Percentiles rank a stretch among this genome's conserved stretches.
phyloP scores from a whole-genome alignment of 2,113 vertebrate species.

The Stegastes partitus region DNA sequence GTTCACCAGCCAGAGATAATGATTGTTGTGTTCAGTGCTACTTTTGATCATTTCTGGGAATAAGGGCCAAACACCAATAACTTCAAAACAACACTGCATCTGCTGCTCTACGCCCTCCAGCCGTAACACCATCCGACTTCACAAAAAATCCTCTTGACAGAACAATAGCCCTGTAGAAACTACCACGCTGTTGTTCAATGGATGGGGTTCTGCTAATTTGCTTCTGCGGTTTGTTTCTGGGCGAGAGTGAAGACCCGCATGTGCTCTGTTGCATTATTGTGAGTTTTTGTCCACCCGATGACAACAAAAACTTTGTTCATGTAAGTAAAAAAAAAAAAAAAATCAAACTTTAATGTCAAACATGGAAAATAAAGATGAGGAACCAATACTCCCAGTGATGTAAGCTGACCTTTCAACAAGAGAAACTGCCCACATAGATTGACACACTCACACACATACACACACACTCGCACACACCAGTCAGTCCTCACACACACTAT shows the following conservation, averaged over 20 bases:
- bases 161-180: neutral
- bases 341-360: slow-evolving; percentile 36
- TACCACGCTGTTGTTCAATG: slow-evolving; percentile 19
- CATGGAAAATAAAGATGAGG: slow-evolving; percentile 36
- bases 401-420: slow-evolving; percentile 74
- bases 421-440: slow-evolving; percentile 36
- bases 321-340: no score
- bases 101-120: slow-evolving; percentile 14
- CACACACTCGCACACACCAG: slow-evolving; percentile 32
- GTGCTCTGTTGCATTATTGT: slow-evolving; percentile 10
- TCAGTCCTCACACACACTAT: slow-evolving; percentile 26
- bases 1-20: slow-evolving; percentile 28
- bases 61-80: neutral
- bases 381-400: slow-evolving; percentile 53
- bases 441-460: slow-evolving; percentile 24
- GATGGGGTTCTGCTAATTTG: slow-evolving; percentile 42
- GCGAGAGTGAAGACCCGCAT: neutral
- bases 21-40: slow-evolving; percentile 26
- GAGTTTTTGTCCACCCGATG: slow-evolving; percentile 8
- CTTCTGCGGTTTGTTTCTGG: slow-evolving; percentile 34
- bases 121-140: neutral
- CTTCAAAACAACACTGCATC: slow-evolving; percentile 33
- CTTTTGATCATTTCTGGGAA: slow-evolving; percentile 53
- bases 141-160: slow-evolving; percentile 11
- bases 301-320: slow-evolving; percentile 21